These are phyloP conservation scores for Setophaga coronata DNA, from an alignment of 2,113 vertebrate genomes.

Conservation along the genomic window DNA sequence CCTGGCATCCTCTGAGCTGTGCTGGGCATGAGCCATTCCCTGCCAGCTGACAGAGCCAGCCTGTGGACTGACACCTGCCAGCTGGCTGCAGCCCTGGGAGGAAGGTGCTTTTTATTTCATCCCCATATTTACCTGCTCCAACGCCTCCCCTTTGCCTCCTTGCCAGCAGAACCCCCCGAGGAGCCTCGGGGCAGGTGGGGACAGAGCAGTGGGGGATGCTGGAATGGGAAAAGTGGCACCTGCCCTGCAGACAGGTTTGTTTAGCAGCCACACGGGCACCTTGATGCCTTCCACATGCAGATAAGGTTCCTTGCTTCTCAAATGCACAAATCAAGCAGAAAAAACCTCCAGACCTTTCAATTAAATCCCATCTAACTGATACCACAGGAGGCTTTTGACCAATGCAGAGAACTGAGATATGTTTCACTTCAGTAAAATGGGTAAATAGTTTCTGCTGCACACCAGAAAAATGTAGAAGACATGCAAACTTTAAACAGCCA, in stretches of 20 bases:
- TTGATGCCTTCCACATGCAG: neutral
- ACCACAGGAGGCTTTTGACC: neutral
- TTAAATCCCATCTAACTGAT: neutral
- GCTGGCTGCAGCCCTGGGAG: neutral
- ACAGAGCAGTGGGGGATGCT: neutral
- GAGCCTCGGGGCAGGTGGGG: neutral
- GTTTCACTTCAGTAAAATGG: neutral
- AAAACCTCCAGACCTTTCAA: neutral
- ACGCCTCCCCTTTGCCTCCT: accelerated
- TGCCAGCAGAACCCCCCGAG: neutral
- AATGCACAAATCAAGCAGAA: neutral
- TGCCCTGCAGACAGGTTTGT: neutral
- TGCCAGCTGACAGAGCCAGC: neutral
- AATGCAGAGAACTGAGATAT: neutral
- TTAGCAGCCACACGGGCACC: neutral
- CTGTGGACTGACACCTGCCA: neutral
- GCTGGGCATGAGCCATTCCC: accelerated
- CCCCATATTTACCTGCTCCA: neutral
- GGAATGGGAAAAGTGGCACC: neutral
- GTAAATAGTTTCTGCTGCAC: neutral
- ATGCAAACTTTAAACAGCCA: conserved; percentile 2
- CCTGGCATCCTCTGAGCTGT: neutral
- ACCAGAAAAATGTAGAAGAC: neutral
- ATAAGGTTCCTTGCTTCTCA: neutral
- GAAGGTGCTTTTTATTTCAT: neutral